Percentiles rank a stretch among this genome's conserved stretches.
phyloP scores from a whole-genome alignment of 2,888 invertebrate genomes.

The Chrysina gloriosa region DNA sequence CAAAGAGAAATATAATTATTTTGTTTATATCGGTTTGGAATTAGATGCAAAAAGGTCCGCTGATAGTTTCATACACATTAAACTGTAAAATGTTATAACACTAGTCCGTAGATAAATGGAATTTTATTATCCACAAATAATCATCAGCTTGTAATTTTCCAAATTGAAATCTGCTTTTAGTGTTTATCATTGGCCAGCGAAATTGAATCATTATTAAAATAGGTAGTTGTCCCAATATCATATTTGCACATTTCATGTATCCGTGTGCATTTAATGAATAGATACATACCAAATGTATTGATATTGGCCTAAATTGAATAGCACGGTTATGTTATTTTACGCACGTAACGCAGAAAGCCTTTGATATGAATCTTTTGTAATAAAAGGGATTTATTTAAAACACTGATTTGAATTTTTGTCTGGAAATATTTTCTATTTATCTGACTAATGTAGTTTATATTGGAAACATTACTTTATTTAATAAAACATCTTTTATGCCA shows the following conservation, averaged over 20 bases:
- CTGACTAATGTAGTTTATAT: no score
- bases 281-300: background rate
- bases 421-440: no score
- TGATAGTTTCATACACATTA: background rate
- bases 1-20: no score
- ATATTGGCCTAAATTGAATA: background rate
- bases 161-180: conserved; percentile 13
- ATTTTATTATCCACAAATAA: conserved; percentile 1
- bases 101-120: conserved; percentile 1
- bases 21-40: no score
- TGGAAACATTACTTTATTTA: no score
- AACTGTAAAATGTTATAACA: no score
- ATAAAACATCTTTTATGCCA: no score
- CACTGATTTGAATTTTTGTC: no score
- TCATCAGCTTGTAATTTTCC: conserved; percentile 4
- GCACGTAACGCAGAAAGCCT: no score
- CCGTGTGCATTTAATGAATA: background rate
- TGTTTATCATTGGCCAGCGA: background rate
- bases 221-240: background rate
- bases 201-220: background rate
- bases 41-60: no score
- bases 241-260: background rate
- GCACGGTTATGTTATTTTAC: background rate
- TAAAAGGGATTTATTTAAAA: no score
- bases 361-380: no score